Conservation (phyloP, 2,888 invertebrate genomes). For the Scrobipalpa costella region DNA sequence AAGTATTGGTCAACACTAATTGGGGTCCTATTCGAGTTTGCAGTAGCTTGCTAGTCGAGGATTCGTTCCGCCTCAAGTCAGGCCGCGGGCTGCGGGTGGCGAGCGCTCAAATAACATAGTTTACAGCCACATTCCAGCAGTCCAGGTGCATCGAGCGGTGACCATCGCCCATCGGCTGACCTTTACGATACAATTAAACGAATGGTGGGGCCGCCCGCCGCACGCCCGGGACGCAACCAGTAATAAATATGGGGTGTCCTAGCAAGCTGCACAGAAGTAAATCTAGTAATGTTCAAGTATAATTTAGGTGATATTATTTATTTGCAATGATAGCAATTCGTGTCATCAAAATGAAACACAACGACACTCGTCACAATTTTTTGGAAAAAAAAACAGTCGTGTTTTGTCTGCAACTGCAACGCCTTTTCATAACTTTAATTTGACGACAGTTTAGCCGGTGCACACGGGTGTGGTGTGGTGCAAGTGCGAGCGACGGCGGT, state of each 20-base stretch:
- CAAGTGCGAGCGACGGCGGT: conserved; percentile 4
- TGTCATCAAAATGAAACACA: too few relatives aligned
- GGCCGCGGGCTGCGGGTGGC: too few relatives aligned
- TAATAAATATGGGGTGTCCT: neutral
- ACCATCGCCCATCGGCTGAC: neutral
- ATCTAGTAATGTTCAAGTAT: too few relatives aligned
- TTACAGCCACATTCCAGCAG: conserved; percentile 6
- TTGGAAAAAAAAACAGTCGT: too few relatives aligned
- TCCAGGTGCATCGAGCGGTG: conserved; percentile 7
- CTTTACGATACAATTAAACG: conserved; percentile 13
- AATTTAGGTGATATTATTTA: too few relatives aligned
- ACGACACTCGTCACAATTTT: too few relatives aligned
- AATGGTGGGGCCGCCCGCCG: neutral
- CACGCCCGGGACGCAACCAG: neutral
- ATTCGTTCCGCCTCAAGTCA: neutral
- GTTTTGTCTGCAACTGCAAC: neutral
- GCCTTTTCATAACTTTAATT: neutral
- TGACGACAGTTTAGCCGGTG: neutral
- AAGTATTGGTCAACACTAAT: too few relatives aligned
- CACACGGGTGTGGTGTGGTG: neutral
- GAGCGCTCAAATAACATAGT: neutral
- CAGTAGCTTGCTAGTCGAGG: neutral
- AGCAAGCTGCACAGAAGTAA: too few relatives aligned
- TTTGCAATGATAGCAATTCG: too few relatives aligned
- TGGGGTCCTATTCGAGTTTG: too few relatives aligned